Percentiles rank a stretch among this genome's conserved stretches.
Evolutionary conservation across 2,113 vertebrate species (phyloP).

Genomic region (Scatophagus argus): DNA sequence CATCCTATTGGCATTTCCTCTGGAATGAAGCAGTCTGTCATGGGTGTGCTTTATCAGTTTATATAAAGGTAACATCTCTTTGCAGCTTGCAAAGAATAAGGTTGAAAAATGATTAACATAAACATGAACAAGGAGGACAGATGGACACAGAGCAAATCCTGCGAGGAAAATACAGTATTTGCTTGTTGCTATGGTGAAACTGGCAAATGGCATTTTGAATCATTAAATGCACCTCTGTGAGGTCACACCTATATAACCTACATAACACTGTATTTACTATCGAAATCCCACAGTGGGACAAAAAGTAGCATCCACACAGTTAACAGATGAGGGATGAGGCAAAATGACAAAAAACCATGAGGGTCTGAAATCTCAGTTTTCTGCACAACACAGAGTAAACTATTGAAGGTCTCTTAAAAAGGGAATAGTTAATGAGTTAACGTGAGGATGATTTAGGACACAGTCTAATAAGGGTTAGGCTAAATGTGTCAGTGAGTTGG

Average conservation of each 20-base stretch:
- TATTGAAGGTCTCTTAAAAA: not conserved
- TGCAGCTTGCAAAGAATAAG: not conserved
- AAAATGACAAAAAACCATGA: not conserved
- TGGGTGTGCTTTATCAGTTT: not conserved
- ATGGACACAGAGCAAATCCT: not conserved
- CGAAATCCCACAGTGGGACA: not conserved
- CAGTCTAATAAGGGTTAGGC: not conserved
- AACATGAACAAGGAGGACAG: not conserved
- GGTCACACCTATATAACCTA: not conserved
- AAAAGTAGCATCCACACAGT: not conserved
- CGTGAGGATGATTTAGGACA: not conserved
- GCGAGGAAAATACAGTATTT: not conserved
- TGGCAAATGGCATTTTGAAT: not conserved
- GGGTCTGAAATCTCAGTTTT: not conserved
- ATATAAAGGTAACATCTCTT: not conserved
- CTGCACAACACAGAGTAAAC: not conserved
- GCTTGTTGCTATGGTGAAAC: not conserved
- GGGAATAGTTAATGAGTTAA: not conserved
- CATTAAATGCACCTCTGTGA: not conserved
- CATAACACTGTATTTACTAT: not conserved
- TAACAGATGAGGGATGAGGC: not conserved
- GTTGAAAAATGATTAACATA: not conserved
- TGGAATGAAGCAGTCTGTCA: too few species aligned
- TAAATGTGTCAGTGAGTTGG: not conserved
- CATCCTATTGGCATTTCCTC: not conserved